Evolutionary conservation across 2,113 vertebrate species (phyloP), one percentile per base, ranked within the genome.

Genomic region (Prunella fulvescens): DNA sequence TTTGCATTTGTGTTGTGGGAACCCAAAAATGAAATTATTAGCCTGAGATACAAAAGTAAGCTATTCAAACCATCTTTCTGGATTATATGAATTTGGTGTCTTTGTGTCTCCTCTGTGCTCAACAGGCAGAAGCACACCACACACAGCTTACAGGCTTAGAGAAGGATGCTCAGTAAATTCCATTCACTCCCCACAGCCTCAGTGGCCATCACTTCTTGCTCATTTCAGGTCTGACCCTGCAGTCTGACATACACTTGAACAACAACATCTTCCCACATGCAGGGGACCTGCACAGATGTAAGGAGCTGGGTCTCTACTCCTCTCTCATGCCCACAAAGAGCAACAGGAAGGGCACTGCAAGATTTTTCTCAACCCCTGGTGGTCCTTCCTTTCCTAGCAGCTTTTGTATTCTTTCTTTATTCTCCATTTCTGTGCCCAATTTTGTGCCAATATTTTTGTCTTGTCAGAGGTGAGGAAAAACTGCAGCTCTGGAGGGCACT

Each of bases 271-370:
- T 66, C 12, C 51, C 24, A 78, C 14, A 5, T 9, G 18, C 14
- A 71, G 23, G 29, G 20, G 6, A 19, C 22, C 24, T 73, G 25
- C 12, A 44, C 0, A 0, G 33, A n/a, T 11, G 14, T 53, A 31
- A 72, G 45, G 22, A 82, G 9, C 17, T 72, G 53, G 7, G 16
- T 64, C 58, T 90, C 69, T 16, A 25, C 8, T 2, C 6, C 2
- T 70, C 17, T 47, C 29, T 71, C 0, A 0, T 47, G 22, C 23
- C 48, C 19, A 20, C 17, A 14, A 48, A 61, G 4, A 45, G 37
- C 40, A 65, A 11, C 31, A 86, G 50, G 42, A 69, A 50, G 18
- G 9, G 3, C 33, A 40, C 5, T 47, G 58, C 7, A 88, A 73
- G 22, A 33, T 61, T 77, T 81, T 81, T 35, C 14, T 9, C 47